Evolutionary conservation across 1,140 invertebrate species (phyloP).

Genomic region (Drosophila kanapiae): DNA sequence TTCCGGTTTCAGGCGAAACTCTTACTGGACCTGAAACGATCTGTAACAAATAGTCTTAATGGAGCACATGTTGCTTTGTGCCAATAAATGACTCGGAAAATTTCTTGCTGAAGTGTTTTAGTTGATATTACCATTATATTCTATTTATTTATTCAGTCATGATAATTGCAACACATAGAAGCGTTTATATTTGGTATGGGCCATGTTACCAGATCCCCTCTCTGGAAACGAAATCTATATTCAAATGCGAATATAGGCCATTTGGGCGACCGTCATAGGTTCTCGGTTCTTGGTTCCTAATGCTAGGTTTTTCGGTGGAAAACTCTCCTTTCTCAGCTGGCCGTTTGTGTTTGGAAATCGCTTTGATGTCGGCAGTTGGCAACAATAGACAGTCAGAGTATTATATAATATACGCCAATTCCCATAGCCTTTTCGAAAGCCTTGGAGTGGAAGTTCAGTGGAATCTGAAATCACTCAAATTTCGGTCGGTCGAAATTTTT

Average conservation of each 20-base stretch:
- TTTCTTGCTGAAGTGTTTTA: slow-evolving; percentile 12
- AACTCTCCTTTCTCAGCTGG: slow-evolving; percentile 11
- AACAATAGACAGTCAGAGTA: neutral
- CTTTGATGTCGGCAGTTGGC: slow-evolving; percentile 48
- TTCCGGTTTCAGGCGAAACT: neutral
- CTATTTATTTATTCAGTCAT: slow-evolving; percentile 47
- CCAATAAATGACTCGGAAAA: slow-evolving; percentile 20
- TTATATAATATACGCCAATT: neutral
- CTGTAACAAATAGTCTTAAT: neutral
- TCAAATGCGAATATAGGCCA: slow-evolving; percentile 14
- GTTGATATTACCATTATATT: slow-evolving; percentile 20
- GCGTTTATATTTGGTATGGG: slow-evolving; percentile 23
- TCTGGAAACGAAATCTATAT: slow-evolving; percentile 12
- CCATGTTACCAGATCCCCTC: slow-evolving; percentile 21
- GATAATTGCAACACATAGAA: slow-evolving; percentile 24
- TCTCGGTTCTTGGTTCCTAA: neutral
- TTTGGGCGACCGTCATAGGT: slow-evolving; percentile 11
- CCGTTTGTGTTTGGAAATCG: slow-evolving; percentile 12
- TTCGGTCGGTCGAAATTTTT: slow-evolving; percentile 8
- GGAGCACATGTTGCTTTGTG: slow-evolving; percentile 12
- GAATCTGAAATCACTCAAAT: slow-evolving; percentile 8
- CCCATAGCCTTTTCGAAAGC: neutral
- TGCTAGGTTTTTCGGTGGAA: neutral
- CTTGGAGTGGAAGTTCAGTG: slow-evolving; percentile 6
- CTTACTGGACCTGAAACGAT: neutral